Conservation (phyloP, 2,888 invertebrate genomes). For the Xylota sylvarum region DNA sequence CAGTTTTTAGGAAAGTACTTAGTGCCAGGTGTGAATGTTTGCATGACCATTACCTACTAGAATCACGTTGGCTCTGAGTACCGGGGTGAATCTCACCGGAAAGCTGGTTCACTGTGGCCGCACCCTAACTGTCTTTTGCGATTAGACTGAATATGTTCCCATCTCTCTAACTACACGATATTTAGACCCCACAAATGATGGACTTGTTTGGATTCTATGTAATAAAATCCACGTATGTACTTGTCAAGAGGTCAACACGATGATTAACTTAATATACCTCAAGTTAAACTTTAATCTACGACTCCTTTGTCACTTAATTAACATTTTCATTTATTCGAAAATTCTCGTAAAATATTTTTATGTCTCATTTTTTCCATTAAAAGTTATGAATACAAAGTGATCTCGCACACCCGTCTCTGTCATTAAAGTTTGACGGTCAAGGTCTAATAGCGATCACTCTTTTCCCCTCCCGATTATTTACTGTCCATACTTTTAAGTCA, state of each 20-base stretch:
- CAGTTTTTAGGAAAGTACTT: too few species aligned
- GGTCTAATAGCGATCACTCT: conserved; percentile 23
- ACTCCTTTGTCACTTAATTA: background rate
- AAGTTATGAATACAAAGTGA: conserved; percentile 20
- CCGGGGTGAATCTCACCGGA: too few species aligned
- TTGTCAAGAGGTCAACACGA: background rate
- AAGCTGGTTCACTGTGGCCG: too few species aligned
- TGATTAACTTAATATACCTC: background rate
- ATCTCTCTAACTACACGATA: too few species aligned
- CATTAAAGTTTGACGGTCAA: conserved; percentile 52
- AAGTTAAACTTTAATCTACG: conserved; percentile 1
- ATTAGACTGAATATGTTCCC: too few species aligned
- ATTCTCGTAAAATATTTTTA: background rate
- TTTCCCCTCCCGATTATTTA: background rate
- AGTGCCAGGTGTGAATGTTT: too few species aligned
- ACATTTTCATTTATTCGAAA: background rate
- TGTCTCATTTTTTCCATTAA: background rate
- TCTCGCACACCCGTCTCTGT: conserved; percentile 14
- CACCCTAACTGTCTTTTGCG: too few species aligned
- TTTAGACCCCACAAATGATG: too few species aligned
- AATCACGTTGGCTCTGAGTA: too few species aligned
- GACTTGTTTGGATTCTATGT: too few species aligned
- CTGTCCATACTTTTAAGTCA: background rate
- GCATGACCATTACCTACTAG: too few species aligned
- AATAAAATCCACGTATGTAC: too few species aligned